Percentiles rank a stretch among this genome's conserved stretches.
These are phyloP conservation scores for Chloropsis cyanopogon DNA, from an alignment of 2,113 vertebrate genomes.

Conservation along the genomic window DNA sequence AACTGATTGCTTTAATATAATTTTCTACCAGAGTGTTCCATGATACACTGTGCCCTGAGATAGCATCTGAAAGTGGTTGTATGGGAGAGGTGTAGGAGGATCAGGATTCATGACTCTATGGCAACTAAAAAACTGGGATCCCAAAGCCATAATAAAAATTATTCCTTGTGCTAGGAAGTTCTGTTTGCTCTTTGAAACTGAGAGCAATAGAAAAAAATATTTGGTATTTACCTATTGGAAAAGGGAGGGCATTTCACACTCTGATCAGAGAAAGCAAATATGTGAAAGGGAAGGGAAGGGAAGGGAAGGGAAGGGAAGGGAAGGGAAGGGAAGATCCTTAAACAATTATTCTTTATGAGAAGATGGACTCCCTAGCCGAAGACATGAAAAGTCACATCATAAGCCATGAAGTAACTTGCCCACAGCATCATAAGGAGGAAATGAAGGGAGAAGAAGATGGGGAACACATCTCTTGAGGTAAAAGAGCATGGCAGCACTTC, in stretches of 20 bases:
- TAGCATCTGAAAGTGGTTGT: background rate
- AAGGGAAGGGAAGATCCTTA: background rate
- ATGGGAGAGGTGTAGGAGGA: background rate
- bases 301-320: background rate
- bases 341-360: background rate
- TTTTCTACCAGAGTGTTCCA: slow-evolving; percentile 4
- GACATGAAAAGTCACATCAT: background rate
- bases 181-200: background rate
- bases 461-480: background rate
- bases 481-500: background rate
- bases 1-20: slow-evolving; percentile 35
- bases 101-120: background rate
- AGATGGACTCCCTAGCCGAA: background rate
- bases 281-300: background rate
- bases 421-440: background rate
- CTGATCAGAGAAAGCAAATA: background rate
- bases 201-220: background rate
- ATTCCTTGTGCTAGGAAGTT: background rate
- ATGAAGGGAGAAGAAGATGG: background rate
- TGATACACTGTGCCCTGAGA: background rate
- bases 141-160: background rate
- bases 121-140: background rate
- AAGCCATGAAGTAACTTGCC: background rate
- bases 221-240: background rate
- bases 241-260: background rate